These are phyloP conservation scores for Schizothorax lantsangensis DNA, from an alignment of 2,797 vertebrate genomes.

Conservation along the genomic window DNA sequence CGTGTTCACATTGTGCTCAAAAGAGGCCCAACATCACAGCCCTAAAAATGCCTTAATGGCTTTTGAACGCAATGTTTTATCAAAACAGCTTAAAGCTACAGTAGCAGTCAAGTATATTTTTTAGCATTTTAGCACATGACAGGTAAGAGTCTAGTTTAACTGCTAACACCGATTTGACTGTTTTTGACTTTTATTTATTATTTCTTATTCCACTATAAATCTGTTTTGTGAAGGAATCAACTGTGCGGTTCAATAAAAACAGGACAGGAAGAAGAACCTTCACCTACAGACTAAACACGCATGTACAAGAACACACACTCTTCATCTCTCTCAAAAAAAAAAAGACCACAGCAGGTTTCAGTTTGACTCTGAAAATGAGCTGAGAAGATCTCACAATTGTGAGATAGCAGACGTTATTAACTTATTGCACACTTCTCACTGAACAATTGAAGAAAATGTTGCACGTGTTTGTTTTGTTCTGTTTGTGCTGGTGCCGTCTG, in stretches of 20 bases:
- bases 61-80: not conserved
- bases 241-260: not conserved
- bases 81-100: not conserved
- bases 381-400: not conserved
- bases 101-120: not conserved
- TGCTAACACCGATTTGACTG: not conserved
- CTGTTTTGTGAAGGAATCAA: not conserved
- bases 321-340: not conserved
- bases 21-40: not conserved
- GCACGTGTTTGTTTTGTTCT: not conserved
- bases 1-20: not conserved
- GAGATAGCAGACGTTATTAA: not conserved
- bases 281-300: not conserved
- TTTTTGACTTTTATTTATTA: too few species aligned
- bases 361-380: not conserved
- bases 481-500: not conserved
- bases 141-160: not conserved
- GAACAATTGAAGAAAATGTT: not conserved
- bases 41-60: not conserved
- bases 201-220: not conserved
- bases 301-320: not conserved
- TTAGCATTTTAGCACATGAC: not conserved
- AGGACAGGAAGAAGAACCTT: slow-evolving; percentile 23
- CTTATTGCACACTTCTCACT: not conserved
- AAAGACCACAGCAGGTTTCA: slow-evolving; percentile 11